Evolutionary conservation across 2,888 invertebrate species (phyloP), one percentile per base, ranked within the genome.

Genomic region (Parnassius smintheus): DNA sequence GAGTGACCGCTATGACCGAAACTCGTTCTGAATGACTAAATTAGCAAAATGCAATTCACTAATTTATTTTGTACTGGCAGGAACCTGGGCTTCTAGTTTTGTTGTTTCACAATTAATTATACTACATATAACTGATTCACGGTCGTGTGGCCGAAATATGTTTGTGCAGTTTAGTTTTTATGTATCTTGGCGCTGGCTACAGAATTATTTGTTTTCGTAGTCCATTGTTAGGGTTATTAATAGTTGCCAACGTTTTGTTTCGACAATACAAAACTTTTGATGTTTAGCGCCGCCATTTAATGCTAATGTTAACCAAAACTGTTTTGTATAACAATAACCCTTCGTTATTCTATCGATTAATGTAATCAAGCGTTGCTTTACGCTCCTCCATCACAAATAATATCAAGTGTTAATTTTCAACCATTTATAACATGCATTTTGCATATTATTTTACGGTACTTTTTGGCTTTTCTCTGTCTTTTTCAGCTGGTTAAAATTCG

Each of bases 241-340:
- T 53, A 25, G 41, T 22, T 11, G 25, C 22, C 22, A 42, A 9
- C 42, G 54, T 54, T 54, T 42, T 54, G 54, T 54, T 54, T 42
- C 35, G 12, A 7, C 13, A 54, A 54, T 13, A 44, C 22, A 50
- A 50, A 46, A n/a, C 46, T 44, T 44, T 44, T 11, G 44, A 2
- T 35, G 1, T 12, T 46, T 2, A 12, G 12, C 12, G 2, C 1
- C n/a, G 46, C 46, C 7, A 12, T 46, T 12, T 46, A 46, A 46
- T 35, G 35, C 35, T 7, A 35, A 12, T 46, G 46, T 46, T 46
- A 11, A n/a, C 46, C 7, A 46, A 46, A 46, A 46, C 12, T 46
- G 46, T 12, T 50, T 50, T 50, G 13, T 50, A 50, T 50, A 50
- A 50, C 50, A 50, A 18, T 50, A 18, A 50, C 9, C 8, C 22